phyloP scores from a whole-genome alignment of 2,797 vertebrate genomes.

The Pelobates cultripes region DNA sequence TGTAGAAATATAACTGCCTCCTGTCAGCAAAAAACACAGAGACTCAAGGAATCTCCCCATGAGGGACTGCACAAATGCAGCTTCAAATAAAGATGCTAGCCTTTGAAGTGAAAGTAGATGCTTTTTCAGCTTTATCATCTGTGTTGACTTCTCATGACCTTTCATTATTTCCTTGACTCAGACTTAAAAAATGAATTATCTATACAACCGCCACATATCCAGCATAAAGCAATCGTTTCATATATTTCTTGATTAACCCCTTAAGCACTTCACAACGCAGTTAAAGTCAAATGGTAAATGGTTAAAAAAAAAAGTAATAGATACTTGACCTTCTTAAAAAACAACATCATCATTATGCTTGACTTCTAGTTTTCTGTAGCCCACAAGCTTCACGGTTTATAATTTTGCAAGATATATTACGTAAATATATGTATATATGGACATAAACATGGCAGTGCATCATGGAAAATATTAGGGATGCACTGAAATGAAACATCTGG shows the following conservation, averaged over 20 bases:
- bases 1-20: constrained; percentile 34
- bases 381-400: too few relatives aligned
- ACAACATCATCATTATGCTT: too few relatives aligned
- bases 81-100: not conserved
- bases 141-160: constrained; percentile 2
- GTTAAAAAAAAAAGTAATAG: too few relatives aligned
- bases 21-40: constrained; percentile 30
- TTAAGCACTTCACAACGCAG: not conserved
- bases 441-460: too few relatives aligned
- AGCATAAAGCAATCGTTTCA: not conserved
- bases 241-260: not conserved
- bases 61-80: constrained; percentile 5
- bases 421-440: too few relatives aligned
- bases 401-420: too few relatives aligned
- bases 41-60: constrained; percentile 2
- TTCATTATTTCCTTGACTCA: not conserved
- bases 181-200: not conserved
- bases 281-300: too few relatives aligned
- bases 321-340: too few relatives aligned
- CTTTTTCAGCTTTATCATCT: not conserved
- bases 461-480: too few relatives aligned
- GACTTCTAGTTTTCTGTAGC: too few relatives aligned
- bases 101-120: constrained; percentile 5
- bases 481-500: too few relatives aligned
- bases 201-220: not conserved